Evolutionary conservation across 2,888 invertebrate species (phyloP), one percentile per base, ranked within the genome.

Genomic region (Syrphus vitripennis): DNA sequence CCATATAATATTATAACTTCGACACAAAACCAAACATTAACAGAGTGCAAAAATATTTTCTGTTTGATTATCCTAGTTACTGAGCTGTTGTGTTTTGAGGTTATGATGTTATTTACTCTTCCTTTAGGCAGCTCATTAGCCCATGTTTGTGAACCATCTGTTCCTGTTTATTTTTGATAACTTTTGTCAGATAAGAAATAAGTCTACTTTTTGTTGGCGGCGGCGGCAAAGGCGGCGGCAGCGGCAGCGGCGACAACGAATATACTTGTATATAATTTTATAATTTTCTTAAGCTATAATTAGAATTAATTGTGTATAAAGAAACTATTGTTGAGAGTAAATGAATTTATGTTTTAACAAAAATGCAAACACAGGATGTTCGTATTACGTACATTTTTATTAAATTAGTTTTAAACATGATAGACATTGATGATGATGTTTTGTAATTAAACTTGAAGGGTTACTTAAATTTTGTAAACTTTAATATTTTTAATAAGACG

Each of bases 111-210:
- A 63, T 55, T 78, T 71, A 65, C 63, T n/a, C n/a, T 72, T 78
- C 55, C 42, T 53, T 65, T 55, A 79, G 37, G 40, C 63, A 79
- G 65, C 72, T 79, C 72, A 79, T 72, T 79, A 79, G 63, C 65
- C 50, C 53, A 42, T 72, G 55, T 57, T 79, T 65, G 72, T 63
- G 63, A 79, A 34, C 61, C 79, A 72, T 79, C 72, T 79, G 79
- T 71, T 78, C 34, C 31, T 71, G 53, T 79, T 55, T 72, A 65
- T 63, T 55, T 63, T 79, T 63, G 31, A 63, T 63, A 71, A 78
- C 40, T 78, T 42, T 48, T 57, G 14, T n/a, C 19, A 42, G 42
- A 63, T 42, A 48, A 79, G 55, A 42, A 45, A 19, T 19, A 19
- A 37, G 34, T 37, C 59, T 34, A 16, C 10, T 10, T 4, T 48